phyloP scores from a whole-genome alignment of 2,797 vertebrate genomes.

The Sciurus vulgaris region DNA sequence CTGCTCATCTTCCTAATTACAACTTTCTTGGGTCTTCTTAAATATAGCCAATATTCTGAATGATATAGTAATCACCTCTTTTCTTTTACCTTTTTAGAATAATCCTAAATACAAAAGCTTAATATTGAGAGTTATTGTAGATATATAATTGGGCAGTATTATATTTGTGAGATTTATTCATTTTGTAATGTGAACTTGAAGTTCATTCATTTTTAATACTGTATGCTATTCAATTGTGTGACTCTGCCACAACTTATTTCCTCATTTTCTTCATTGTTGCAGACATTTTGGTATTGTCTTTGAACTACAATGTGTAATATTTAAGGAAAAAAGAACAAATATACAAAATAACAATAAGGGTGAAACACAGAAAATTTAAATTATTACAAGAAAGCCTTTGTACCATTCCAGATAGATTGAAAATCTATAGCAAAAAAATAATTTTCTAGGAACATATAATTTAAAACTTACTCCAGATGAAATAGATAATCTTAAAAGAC shows the following conservation, averaged over 20 bases:
- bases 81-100: background rate
- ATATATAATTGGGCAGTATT: background rate
- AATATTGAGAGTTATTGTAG: background rate
- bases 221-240: background rate
- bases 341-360: background rate
- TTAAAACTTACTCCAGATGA: background rate
- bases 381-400: background rate
- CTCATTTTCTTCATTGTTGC: background rate
- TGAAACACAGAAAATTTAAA: background rate
- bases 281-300: background rate
- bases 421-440: background rate
- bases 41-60: background rate
- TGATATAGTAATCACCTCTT: background rate
- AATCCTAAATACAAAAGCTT: background rate
- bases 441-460: background rate
- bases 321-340: background rate
- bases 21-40: background rate
- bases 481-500: background rate
- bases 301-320: background rate
- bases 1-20: background rate
- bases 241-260: background rate
- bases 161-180: background rate
- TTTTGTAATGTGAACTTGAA: background rate
- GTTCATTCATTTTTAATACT: background rate
- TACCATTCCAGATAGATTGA: background rate